Base-by-base conservation (phyloP, 1,140 invertebrate species). In the Orchesella cincta region DNA sequence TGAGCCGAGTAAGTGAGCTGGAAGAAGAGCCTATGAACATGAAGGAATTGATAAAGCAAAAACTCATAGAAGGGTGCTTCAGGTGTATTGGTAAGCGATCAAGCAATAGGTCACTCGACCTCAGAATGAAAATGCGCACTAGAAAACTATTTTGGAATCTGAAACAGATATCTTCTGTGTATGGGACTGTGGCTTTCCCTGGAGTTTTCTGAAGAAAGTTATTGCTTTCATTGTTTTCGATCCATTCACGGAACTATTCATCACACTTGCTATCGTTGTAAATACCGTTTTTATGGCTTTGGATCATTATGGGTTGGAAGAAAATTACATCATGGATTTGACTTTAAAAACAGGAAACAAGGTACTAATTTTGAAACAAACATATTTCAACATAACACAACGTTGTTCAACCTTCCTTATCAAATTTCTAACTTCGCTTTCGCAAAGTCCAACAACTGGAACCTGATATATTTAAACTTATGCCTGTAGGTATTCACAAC, bases 261-360 rank as follows among this genome's bases (percentile, higher is more conserved):
- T 99, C 85, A 98, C 96, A 12, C 88, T 98, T 52, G 98, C 96
- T 87, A 99, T 99, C 86, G 93, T 98, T 74, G 93, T 97, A 78
- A 99, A 98, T 85, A 99, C 97, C 1, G 88, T 96, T 76, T 98
- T 98, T 87, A 98, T 99, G 96, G 96, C 95, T 16, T 88, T 97
- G 85, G 96, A 98, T 87, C 94, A 97, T 84, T 92, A 98, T 86
- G 92, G 94, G 77, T 98, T 97, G 94, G 91, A 95, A 85, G 90
- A 89, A 84, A 91, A 93, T 23, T 16, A 20, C 12, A 46, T 46
- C 83, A 92, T 95, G 89, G 92, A 94, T 73, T 90, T 87, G 76
- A 90, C 93, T n/a, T 89, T 97, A 64, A 93, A 94, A 86, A 93
- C 90, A 83, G 95, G 95, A 83, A 98, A 98, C 85, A 96, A 96